A percentile compares a stretch with the other conserved stretches of the same genome.
These are phyloP conservation scores for Nothobranchius kuhntae DNA, from an alignment of 2,113 vertebrate genomes.

Conservation along the genomic window DNA sequence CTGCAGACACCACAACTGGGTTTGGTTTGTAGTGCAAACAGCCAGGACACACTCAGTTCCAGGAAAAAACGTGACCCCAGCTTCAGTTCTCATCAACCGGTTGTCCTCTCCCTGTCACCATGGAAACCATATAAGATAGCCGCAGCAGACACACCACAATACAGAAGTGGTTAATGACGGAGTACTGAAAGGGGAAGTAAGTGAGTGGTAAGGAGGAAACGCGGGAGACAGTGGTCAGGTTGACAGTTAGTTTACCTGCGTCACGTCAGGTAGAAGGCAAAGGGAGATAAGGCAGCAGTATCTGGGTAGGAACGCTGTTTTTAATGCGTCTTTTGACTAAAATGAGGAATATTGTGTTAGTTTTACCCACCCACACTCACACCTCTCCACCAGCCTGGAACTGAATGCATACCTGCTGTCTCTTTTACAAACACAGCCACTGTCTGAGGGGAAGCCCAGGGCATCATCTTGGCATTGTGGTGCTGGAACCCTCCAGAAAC, in stretches of 20 bases:
- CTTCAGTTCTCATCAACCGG: constrained; percentile 50
- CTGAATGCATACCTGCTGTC: constrained; percentile 28
- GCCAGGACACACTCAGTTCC: constrained; percentile 46
- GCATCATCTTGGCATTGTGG: constrained; percentile 37
- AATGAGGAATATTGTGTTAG: constrained; percentile 17
- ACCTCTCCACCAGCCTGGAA: constrained; percentile 32
- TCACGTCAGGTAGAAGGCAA: constrained; percentile 30
- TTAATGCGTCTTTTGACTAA: background rate
- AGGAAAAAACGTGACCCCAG: constrained; percentile 50
- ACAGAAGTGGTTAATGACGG: constrained; percentile 59
- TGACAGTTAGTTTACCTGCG: constrained; percentile 26
- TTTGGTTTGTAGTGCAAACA: constrained; percentile 39
- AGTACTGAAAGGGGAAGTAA: constrained; percentile 58
- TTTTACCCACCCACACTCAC: constrained; percentile 15
- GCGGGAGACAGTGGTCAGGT: constrained; percentile 50
- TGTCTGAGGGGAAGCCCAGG: constrained; percentile 47
- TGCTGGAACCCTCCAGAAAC: constrained; percentile 25
- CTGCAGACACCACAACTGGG: constrained; percentile 44
- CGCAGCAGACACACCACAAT: constrained; percentile 33
- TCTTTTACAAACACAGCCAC: constrained; percentile 44
- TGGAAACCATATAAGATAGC: constrained; percentile 49
- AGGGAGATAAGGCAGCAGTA: background rate
- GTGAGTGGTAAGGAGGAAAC: constrained; percentile 30
- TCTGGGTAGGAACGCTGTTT: background rate
- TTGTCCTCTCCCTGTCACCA: constrained; percentile 33